phyloP scores from a whole-genome alignment of 2,888 invertebrate species.

The Microctonus brassicae region DNA sequence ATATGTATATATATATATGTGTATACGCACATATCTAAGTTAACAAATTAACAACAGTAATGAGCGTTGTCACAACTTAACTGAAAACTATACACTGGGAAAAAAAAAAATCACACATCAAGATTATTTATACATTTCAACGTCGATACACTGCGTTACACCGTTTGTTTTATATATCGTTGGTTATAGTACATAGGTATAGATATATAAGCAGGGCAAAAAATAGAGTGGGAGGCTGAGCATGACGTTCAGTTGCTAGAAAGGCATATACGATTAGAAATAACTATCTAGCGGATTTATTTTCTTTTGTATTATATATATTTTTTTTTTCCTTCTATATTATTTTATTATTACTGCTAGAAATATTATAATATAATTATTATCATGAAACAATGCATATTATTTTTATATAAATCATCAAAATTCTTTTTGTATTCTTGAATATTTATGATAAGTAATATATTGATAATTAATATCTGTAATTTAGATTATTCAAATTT shows the following conservation, averaged over 20 bases:
- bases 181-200: too few relatives aligned
- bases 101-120: conserved; percentile 20
- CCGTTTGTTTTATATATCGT: conserved; percentile 10
- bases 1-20: conserved; percentile 27
- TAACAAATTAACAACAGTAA: conserved; percentile 36
- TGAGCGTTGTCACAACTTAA: conserved; percentile 42
- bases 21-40: too few relatives aligned
- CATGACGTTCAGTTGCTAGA: conserved; percentile 33
- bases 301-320: too few relatives aligned
- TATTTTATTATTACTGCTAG: too few relatives aligned
- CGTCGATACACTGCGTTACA: conserved; percentile 20
- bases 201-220: conserved; percentile 8
- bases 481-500: too few relatives aligned
- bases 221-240: conserved; percentile 41
- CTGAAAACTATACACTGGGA: conserved; percentile 29
- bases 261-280: conserved; percentile 33
- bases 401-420: too few relatives aligned
- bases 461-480: too few relatives aligned
- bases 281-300: conserved; percentile 3
- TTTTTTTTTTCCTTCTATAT: too few relatives aligned
- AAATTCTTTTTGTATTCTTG: too few relatives aligned
- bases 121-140: conserved; percentile 5
- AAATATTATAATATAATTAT: too few relatives aligned
- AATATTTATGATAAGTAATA: too few relatives aligned
- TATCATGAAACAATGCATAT: too few relatives aligned